Conservation (phyloP, 2,888 invertebrate species). For the Girardia tigrina region DNA sequence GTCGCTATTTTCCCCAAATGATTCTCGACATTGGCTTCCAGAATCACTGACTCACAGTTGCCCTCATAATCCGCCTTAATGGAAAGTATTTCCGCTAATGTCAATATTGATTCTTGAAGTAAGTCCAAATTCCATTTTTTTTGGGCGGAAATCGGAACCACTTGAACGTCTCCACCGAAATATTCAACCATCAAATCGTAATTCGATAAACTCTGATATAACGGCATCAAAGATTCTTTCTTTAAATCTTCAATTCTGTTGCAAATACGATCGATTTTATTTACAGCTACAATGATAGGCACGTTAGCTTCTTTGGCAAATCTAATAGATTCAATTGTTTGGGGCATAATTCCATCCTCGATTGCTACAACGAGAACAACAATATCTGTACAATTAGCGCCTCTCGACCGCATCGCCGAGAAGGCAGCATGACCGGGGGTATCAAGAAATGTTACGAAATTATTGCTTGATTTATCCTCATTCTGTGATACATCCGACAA, state of each 20-base stretch:
- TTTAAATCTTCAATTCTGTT: neutral
- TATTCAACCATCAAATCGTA: slow-evolving; percentile 71
- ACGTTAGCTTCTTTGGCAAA: slow-evolving; percentile 70
- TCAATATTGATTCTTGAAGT: slow-evolving; percentile 67
- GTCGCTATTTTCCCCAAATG: slow-evolving; percentile 66
- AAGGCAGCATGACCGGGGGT: slow-evolving; percentile 99
- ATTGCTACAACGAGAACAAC: slow-evolving; percentile 81
- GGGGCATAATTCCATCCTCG: slow-evolving; percentile 96
- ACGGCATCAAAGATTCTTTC: slow-evolving; percentile 56
- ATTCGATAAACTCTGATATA: slow-evolving; percentile 63
- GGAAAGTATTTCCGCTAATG: slow-evolving; percentile 65
- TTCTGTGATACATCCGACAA: neutral
- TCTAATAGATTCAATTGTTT: slow-evolving; percentile 76
- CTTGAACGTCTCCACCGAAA: slow-evolving; percentile 77
- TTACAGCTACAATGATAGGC: slow-evolving; percentile 85
- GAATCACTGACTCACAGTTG: slow-evolving; percentile 70
- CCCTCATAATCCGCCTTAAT: slow-evolving; percentile 70
- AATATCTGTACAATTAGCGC: slow-evolving; percentile 85
- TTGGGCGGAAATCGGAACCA: slow-evolving; percentile 71
- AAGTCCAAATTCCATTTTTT: slow-evolving; percentile 61
- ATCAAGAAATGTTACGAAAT: slow-evolving; percentile 73
- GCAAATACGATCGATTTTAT: slow-evolving; percentile 75
- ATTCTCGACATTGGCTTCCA: slow-evolving; percentile 66
- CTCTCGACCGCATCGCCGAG: slow-evolving; percentile 75
- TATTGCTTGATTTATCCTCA: neutral